These are phyloP conservation scores for Tragulus kanchil DNA, from an alignment of 2,113 vertebrate species.

Conservation along the genomic window DNA sequence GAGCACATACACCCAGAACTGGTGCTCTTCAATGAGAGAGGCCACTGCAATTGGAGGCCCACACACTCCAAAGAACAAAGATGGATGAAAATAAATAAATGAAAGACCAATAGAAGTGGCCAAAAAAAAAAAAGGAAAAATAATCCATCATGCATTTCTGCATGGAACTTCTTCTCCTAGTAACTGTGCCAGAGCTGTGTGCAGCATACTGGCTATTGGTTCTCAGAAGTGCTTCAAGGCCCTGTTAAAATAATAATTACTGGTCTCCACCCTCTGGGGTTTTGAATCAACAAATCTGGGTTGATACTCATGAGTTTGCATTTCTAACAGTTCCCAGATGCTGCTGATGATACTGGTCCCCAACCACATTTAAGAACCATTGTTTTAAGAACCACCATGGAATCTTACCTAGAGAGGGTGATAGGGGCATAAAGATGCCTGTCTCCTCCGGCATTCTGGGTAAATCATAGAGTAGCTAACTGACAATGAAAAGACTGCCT, in stretches of 20 bases:
- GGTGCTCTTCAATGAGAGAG: too few relatives aligned
- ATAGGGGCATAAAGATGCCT: neutral
- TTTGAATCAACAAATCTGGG: neutral
- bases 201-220: neutral
- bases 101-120: too few relatives aligned
- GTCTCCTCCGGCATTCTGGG: neutral
- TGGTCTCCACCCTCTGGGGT: neutral
- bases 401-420: neutral
- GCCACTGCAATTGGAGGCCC: too few relatives aligned
- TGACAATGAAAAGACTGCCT: neutral
- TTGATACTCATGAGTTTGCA: neutral
- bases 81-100: too few relatives aligned
- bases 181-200: neutral
- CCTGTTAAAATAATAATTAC: neutral
- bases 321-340: neutral
- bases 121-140: too few relatives aligned
- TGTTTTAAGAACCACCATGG: neutral
- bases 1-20: too few relatives aligned
- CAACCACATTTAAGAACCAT: neutral
- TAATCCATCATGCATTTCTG: neutral
- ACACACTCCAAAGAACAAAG: too few relatives aligned
- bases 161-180: neutral
- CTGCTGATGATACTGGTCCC: neutral
- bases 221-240: neutral
- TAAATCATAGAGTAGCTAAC: neutral